Evolutionary conservation across 1,140 invertebrate species (phyloP).

Genomic region (Rhynchophorus ferrugineus): DNA sequence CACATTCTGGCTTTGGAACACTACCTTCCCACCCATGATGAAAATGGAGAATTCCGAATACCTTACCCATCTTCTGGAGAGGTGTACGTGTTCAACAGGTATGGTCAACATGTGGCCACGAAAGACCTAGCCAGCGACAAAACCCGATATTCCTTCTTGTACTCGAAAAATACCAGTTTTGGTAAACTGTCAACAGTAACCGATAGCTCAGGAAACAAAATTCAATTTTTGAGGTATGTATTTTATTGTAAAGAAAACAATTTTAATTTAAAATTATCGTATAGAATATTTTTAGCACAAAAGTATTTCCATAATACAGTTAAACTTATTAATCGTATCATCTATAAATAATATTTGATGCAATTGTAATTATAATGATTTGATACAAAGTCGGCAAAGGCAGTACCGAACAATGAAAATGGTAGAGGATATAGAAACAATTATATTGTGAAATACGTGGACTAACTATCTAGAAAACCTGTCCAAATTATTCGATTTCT

Average conservation of each 20-base stretch:
- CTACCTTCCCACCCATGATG: conserved; percentile 80
- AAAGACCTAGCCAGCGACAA: conserved; percentile 88
- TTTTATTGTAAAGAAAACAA: no score
- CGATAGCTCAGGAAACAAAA: conserved; percentile 88
- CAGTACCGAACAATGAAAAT: no score
- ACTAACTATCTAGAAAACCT: no score
- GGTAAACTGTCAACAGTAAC: conserved; percentile 88
- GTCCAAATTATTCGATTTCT: no score
- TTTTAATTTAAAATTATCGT: no score
- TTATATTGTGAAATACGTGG: no score
- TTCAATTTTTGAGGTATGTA: conserved; percentile 61
- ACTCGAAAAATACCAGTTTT: conserved; percentile 94
- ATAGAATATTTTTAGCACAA: no score
- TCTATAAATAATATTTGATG: conserved; percentile 1
- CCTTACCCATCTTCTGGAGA: conserved; percentile 80
- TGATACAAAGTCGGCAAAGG: no score
- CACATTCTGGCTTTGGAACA: conserved; percentile 85
- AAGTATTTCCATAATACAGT: no score
- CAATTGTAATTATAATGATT: conserved; percentile 12
- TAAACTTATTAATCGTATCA: no score
- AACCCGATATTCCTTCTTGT: conserved; percentile 88
- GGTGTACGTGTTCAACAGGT: conserved; percentile 89
- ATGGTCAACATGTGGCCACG: conserved; percentile 90
- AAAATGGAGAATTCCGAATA: conserved; percentile 87
- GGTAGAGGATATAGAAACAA: no score